Conservation (phyloP, 2,113 vertebrate species). For the Scopus umbretta region DNA sequence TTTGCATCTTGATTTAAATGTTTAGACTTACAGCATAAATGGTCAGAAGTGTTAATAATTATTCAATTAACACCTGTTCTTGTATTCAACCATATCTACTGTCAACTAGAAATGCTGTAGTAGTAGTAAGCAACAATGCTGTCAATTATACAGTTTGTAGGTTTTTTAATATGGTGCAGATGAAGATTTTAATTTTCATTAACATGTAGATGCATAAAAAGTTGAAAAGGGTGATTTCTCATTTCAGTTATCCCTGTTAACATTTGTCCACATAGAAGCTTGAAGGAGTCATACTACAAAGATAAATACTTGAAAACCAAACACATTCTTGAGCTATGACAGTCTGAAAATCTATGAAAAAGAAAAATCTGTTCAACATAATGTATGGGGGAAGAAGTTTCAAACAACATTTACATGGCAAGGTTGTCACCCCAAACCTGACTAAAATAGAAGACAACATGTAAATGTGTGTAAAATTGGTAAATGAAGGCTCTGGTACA, state of each 20-base stretch:
- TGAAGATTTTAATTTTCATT: not conserved
- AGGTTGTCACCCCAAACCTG: not conserved
- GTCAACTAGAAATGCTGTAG: constrained; percentile 23
- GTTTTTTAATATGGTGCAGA: not conserved
- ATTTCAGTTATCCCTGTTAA: not conserved
- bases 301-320: not conserved
- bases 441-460: not conserved
- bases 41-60: not conserved
- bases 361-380: not conserved
- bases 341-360: not conserved
- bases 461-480: not conserved
- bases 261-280: not conserved
- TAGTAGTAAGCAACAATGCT: not conserved
- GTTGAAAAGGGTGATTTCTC: not conserved
- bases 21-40: not conserved
- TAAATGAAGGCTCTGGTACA: not conserved
- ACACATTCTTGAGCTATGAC: not conserved
- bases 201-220: not conserved
- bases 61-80: not conserved
- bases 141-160: not conserved
- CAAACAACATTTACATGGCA: not conserved
- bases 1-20: not conserved
- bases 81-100: not conserved
- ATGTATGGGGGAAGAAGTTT: not conserved
- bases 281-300: not conserved